Evolutionary conservation across 2,888 invertebrate genomes (phyloP), one percentile per base, ranked within the genome.

Genomic region (Macaria liturata): DNA sequence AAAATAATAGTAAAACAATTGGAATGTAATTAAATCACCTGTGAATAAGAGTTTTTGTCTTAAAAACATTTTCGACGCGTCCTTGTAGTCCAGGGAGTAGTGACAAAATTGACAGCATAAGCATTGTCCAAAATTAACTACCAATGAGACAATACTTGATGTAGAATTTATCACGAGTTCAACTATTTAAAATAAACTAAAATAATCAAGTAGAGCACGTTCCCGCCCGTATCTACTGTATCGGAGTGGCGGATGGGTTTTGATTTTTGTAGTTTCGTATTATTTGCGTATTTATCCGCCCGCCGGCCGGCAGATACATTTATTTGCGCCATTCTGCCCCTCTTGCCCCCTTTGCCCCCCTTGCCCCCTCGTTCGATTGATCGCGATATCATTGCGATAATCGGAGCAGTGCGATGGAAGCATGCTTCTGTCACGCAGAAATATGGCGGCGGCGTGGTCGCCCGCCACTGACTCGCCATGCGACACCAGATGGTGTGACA

Each of bases 261-360:
- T 91, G 91, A 91, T 91, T 91, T 91, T 91, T 91, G 91, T 91
- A 91, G 91, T 91, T 91, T 91, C 91, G 90, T 91, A 91, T 91
- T 70, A 70, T 70, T 70, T 64, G 71, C 83, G 78, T 60, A 91
- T 91, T 88, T 91, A 90, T 90, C 88, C 80, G 87, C 86, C 83
- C 87, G 84, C 83, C 86, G 88, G 88, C 87, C 84, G 86, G 86
- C 83, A 90, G 87, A 90, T 91, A 91, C 90, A 91, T 91, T 91
- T 90, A 91, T 91, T 90, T 88, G 88, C 89, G 85, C 91, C 83
- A 86, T 86, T 90, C 67, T 68, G 71, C 69, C 70, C 74, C 75
- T 66, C 73, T 70, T 71, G 71, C 67, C 78, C 70, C 69, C 76
- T 69, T 67, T 64, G 75, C 78, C 74, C 75, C 74, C 74, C 77